These are phyloP conservation scores for Hippocampus guttulatus DNA, from an alignment of 2,113 vertebrate species.

Conservation along the genomic window DNA sequence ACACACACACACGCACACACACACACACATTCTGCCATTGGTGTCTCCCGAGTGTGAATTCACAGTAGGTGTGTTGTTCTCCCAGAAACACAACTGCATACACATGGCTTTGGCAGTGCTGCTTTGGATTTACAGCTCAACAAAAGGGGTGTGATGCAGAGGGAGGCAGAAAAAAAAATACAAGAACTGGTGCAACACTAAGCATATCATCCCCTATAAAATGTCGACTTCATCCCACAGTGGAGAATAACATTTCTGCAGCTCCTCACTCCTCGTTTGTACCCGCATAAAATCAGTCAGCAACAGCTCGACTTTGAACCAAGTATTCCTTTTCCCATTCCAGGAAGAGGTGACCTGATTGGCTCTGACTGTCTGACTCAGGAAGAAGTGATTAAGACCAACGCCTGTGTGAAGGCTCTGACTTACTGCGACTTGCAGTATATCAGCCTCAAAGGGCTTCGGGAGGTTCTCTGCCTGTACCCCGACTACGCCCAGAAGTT, in stretches of 20 bases:
- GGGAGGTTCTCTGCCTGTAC: conserved; percentile 77
- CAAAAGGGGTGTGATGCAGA: conserved; percentile 14
- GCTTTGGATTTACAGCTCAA: conserved; percentile 34
- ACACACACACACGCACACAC: too few species aligned
- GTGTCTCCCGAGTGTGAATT: not conserved
- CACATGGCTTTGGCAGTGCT: conserved; percentile 32
- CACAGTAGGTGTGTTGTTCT: not conserved
- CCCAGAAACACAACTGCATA: not conserved
- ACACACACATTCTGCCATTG: not conserved
- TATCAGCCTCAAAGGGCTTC: conserved; percentile 77
- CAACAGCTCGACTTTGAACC: not conserved
- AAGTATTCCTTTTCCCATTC: conserved; percentile 2
- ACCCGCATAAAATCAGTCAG: not conserved
- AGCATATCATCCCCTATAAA: not conserved
- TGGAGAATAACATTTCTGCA: not conserved
- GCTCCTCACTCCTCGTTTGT: not conserved
- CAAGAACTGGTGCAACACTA: not conserved
- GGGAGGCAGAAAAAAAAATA: conserved; percentile 2
- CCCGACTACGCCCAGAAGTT: conserved; percentile 79
- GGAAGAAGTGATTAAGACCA: conserved; percentile 80
- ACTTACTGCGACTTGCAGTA: conserved; percentile 83
- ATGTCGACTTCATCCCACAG: not conserved
- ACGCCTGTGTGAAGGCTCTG: conserved; percentile 79
- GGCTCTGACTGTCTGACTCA: conserved; percentile 76
- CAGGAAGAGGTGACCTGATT: conserved; percentile 78